phyloP scores from a whole-genome alignment of 2,113 vertebrate species.

The Xerus inauris region DNA sequence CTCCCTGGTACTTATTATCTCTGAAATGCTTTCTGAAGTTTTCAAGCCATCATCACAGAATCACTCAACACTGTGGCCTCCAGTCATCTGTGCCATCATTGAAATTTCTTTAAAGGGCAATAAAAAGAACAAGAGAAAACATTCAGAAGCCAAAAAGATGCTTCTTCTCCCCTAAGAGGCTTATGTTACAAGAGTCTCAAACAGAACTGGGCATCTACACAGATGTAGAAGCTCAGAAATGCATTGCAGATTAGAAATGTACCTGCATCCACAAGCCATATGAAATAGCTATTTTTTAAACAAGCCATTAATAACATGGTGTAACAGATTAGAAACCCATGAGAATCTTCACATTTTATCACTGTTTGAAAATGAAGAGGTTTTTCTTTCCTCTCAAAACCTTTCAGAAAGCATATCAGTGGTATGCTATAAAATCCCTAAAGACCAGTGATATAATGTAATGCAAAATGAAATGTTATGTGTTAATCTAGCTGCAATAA shows the following conservation, averaged over 20 bases:
- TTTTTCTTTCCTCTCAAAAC: not conserved
- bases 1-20: not conserved
- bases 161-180: not conserved
- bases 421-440: not conserved
- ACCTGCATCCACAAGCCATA: not conserved
- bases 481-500: not conserved
- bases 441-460: not conserved
- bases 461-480: not conserved
- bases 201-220: not conserved
- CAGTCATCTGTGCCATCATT: conserved; percentile 41
- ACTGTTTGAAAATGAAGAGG: not conserved
- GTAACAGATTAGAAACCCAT: not conserved
- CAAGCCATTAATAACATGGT: not conserved
- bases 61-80: conserved; percentile 22
- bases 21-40: conserved; percentile 52
- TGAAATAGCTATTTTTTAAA: not conserved
- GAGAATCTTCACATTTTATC: not conserved
- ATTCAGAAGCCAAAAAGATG: conserved; percentile 8
- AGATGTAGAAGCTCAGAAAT: not conserved
- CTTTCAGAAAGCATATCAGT: not conserved
- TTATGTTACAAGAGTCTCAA: conserved; percentile 19
- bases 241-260: not conserved
- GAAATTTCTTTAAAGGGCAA: conserved; percentile 46
- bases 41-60: conserved; percentile 32
- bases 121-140: conserved; percentile 53